These are phyloP conservation scores for Drosophila tropicalis DNA, from an alignment of 1,140 invertebrate species.

Conservation along the genomic window DNA sequence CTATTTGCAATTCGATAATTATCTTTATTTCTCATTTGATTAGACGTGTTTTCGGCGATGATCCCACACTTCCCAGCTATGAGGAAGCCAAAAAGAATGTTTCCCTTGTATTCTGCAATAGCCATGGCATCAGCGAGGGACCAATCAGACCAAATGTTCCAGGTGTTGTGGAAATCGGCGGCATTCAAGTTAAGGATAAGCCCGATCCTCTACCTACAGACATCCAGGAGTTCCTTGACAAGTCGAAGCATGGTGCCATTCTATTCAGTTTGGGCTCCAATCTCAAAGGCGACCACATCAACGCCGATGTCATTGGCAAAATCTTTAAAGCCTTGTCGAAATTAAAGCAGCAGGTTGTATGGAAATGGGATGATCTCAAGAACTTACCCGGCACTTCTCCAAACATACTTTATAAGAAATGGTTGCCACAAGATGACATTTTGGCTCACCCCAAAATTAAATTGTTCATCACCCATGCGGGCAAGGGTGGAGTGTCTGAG, in stretches of 20 bases:
- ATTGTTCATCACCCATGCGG: constrained; percentile 89
- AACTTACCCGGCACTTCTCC: constrained; percentile 84
- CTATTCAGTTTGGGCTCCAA: constrained; percentile 87
- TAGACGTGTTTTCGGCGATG: constrained; percentile 51
- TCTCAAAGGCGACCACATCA: constrained; percentile 82
- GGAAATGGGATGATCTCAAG: constrained; percentile 86
- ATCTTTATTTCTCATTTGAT: not conserved
- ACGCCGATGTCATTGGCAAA: constrained; percentile 68
- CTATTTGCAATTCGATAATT: not conserved
- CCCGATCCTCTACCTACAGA: constrained; percentile 82
- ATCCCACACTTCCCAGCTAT: constrained; percentile 42
- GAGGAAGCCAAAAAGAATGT: constrained; percentile 63
- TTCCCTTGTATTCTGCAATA: constrained; percentile 69
- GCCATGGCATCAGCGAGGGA: constrained; percentile 72
- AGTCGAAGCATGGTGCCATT: constrained; percentile 84
- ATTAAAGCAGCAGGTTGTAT: constrained; percentile 85
- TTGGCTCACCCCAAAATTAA: constrained; percentile 87
- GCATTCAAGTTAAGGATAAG: constrained; percentile 82
- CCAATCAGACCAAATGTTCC: constrained; percentile 80
- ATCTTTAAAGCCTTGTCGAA: constrained; percentile 84
- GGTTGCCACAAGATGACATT: constrained; percentile 90
- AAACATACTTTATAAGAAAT: constrained; percentile 87
- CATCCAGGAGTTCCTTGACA: constrained; percentile 84
- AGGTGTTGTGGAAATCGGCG: constrained; percentile 82
- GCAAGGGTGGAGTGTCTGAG: constrained; percentile 88